Evolutionary conservation across 2,888 invertebrate species (phyloP), one percentile per base, ranked within the genome.

Genomic region (Cistogaster globosa): DNA sequence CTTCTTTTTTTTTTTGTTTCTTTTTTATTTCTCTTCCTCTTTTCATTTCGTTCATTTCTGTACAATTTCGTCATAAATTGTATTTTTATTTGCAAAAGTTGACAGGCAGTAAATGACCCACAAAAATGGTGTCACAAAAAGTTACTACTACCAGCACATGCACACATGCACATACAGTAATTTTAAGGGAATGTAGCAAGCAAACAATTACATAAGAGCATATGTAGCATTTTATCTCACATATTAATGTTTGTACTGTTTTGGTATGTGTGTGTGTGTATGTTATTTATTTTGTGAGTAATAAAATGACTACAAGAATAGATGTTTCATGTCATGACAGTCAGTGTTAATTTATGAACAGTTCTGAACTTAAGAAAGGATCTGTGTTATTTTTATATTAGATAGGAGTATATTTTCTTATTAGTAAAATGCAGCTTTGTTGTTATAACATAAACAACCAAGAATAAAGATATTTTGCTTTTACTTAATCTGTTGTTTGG

Each of bases 21-120:
- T 8, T 9, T 48, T 22, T n/a, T n/a, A n/a, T 32, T 22, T 12
- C 42, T 14, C 55, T 45, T 32, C 57, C 45, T 26, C 53, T 57
- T 68, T 65, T 65, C 45, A 72, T 74, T 75, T 62, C 18, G 12
- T 79, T 71, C 18, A 45, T 58, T 81, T 32, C 72, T 72, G 62
- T 81, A 68, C 76, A 74, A 78, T 69, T 69, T 78, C 74, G 69
- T 60, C 65, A 75, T 78, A 82, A 85, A 78, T 85, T 78, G 71
- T 82, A 75, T 63, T 74, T 84, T 68, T 68, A 65, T 77, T 81
- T 68, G 20, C 80, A 62, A 62, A 75, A 75, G 72, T 79, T 75
- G 65, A 71, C 84, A 80, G 48, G 62, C 69, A 85, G 82, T 71
- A 85, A 85, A 85, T 85, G 85, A 85, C 81, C 85, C 81, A 85